Evolutionary conservation across 1,140 invertebrate genomes (phyloP), one percentile per base, ranked within the genome.

Genomic region (Ctenoplectra terminalis): DNA sequence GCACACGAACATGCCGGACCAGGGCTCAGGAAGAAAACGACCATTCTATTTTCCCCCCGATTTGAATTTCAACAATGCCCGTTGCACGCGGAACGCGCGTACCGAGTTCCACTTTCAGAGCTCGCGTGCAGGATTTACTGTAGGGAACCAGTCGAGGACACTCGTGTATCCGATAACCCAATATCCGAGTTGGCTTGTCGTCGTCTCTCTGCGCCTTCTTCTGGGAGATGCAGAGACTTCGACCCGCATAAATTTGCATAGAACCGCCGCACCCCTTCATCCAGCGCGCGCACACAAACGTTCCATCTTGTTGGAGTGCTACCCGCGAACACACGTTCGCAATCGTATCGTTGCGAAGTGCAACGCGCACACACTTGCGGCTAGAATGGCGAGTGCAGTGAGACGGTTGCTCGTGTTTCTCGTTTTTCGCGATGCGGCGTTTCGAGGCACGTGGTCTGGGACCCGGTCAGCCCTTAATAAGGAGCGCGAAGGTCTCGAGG

Each of bases 121-220:
- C 31, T 56, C 26, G 60, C 76, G 40, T 46, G 76, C 40, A 83
- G 66, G 52, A 83, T 60, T 83, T 66, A 60, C 56, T 11, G 71
- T 64, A 37, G n/a, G 72, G 50, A 58, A 50, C 37, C 52, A 58
- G 50, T 20, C 72, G 83, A 85, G 83, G 82, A 83, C 78, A 60
- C 69, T 90, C 88, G 88, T 88, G 88, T 84, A 90, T 88, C 89
- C 87, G 88, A 90, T 90, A 89, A 89, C 87, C 88, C 85, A 88
- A 90, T 88, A 90, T 84, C 72, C 79, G 66, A 75, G 58, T 60
- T n/a, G 64, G 71, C 52, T 79, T 56, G 70, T 85, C 69, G 81
- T 70, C 64, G n/a, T n/a, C 70, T 80, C 75, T 56, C 15, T 26
- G 56, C 29, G 60, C 46, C 48, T 52, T 72, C 71, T 46, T 26